Evolutionary conservation across 2,888 invertebrate species (phyloP), one percentile per base, ranked within the genome.

Genomic region (Athripsodes cinereus): DNA sequence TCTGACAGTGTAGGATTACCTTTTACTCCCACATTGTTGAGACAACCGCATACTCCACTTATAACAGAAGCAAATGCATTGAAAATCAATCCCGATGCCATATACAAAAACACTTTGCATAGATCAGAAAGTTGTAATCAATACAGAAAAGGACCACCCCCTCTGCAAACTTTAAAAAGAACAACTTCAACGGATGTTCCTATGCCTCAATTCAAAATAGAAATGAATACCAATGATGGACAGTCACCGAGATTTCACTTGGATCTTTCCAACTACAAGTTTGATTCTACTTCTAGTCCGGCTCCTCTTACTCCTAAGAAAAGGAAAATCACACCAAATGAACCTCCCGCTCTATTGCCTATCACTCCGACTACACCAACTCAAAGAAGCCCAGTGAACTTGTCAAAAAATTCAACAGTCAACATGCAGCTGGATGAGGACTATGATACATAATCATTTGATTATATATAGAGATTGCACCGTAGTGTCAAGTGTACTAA

Each of bases 341-440:
- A 64, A 44, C 64, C 64, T 10, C 64, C 62, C 11, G 52, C 55
- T 18, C 35, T 64, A 31, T 19, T 64, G 31, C 64, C 64, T 18
- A 62, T 64, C 1, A 53, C 11, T n/a, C n/a, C n/a, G n/a, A n/a
- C n/a, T n/a, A 11, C 47, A 2, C 19, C 52, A 0, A 72, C 71
- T 0, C 78, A 78, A 60, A 60, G 70, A 0, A 72, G 70, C n/a
- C 72, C 76, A 16, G 22, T 48, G 13, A 51, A 69, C 8, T 68
- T 22, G 48, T 56, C 18, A 65, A 66, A 31, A 68, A 67, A 58
- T 3, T 19, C 52, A 18, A 71, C 69, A 74, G 63, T 75, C 74
- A 60, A 74, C 62, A 66, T 78, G 65, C 75, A 78, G 65, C 75
- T 78, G 51, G 79, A 79, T 55, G 79, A 79, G 68, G 79, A 79